Base-by-base conservation (phyloP, 1,140 invertebrate genomes). In the Drosophila erecta region DNA sequence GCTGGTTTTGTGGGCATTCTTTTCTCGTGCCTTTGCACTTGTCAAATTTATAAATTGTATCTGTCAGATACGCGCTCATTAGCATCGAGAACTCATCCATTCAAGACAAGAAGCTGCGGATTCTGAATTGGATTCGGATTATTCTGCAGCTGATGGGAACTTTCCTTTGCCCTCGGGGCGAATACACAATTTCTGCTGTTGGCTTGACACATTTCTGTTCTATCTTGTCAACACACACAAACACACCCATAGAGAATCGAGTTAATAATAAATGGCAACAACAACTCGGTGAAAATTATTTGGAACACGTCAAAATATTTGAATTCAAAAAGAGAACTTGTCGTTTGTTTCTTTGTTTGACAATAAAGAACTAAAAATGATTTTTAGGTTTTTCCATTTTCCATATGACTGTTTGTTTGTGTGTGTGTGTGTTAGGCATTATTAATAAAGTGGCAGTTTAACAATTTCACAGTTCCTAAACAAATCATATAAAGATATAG, bases 271-370 rank as follows among this genome's bases (percentile, higher is more conserved):
- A 85, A 84, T 69, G 61, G 58, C 73, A 73, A 41, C 41, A 79
- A 59, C 38, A 64, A 47, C 24, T 58, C 33, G 51, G 33, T 62
- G 46, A 66, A 67, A 73, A 81, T 72, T 43, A 61, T 87, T 86
- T 87, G 79, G 83, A 86, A 87, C 83, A 89, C 76, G 83, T 87
- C 83, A 87, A 87, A 87, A 87, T 87, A 89, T 87, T 76, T 87
- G 65, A 87, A 87, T 89, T 87, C 83, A 76, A 76, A 76, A 79
- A 76, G n/a, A 56, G 30, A 67, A 69, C 40, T 67, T 46, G n/a
- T 33, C 3, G 15, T 27, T 56, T 44, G 75, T 87, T 50, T 67
- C 7, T 87, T 65, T 67, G 64, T 67, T 65, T 67, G 61, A 86
- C 81, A 86, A 86, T 81, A 81, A 86, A 86, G 70, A 86, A 86